Conservation (phyloP, 2,888 invertebrate species). For the Allygus modestus region DNA sequence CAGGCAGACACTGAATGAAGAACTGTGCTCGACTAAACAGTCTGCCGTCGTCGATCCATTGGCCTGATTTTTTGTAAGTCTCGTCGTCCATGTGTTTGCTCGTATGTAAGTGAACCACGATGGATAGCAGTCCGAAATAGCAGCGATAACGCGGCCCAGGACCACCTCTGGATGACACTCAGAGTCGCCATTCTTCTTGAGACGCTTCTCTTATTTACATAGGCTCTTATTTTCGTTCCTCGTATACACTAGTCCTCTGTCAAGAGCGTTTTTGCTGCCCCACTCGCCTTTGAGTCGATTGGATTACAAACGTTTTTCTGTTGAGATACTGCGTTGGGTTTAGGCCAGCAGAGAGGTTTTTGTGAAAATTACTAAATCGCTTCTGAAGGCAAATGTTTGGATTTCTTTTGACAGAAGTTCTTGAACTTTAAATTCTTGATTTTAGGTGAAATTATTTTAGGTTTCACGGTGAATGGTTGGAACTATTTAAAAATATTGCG, state of each 20-base stretch:
- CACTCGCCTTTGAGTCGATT: slow-evolving; percentile 3
- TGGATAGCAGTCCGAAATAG: background rate
- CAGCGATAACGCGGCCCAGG: background rate
- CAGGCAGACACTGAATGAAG: background rate
- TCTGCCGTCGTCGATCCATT: background rate
- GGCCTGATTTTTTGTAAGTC: slow-evolving; percentile 18
- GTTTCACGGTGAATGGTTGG: too few relatives aligned
- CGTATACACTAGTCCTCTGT: background rate
- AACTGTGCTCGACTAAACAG: slow-evolving; percentile 6
- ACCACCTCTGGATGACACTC: background rate
- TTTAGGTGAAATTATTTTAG: background rate
- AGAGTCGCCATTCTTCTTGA: background rate
- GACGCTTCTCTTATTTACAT: slow-evolving; percentile 10
- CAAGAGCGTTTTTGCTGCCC: slow-evolving; percentile 5
- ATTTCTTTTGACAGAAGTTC: background rate
- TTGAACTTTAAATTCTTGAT: background rate
- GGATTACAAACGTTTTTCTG: slow-evolving; percentile 29
- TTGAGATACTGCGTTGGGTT: background rate
- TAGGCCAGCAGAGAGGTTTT: background rate
- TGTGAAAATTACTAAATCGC: background rate
- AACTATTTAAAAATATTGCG: too few relatives aligned
- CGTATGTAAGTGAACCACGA: background rate
- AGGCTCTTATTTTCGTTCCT: slow-evolving; percentile 23
- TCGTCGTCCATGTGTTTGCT: background rate
- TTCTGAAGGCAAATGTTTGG: background rate